Conservation (phyloP, 2,888 invertebrate species). For the Mythimna ferrago region DNA sequence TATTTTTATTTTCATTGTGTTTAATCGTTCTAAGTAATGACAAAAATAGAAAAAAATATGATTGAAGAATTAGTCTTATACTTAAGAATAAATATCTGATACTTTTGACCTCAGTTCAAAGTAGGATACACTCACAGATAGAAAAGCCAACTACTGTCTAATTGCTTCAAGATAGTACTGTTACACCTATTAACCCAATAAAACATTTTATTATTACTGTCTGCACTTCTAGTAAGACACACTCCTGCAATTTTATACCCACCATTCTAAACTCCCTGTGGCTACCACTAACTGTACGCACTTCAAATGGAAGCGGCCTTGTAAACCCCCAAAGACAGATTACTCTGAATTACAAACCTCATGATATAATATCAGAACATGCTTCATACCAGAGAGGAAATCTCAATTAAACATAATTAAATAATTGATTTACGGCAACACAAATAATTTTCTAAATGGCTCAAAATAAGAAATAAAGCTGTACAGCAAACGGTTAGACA, state of each 20-base stretch:
- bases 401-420: slow-evolving; percentile 69
- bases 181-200: neutral
- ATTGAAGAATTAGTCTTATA: too few species aligned
- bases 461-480: slow-evolving; percentile 66
- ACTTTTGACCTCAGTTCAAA: neutral
- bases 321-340: slow-evolving; percentile 48
- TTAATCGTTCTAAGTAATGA: too few species aligned
- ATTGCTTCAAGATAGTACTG: slow-evolving; percentile 1
- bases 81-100: neutral
- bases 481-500: slow-evolving; percentile 66
- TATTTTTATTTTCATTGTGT: neutral
- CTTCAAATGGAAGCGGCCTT: slow-evolving; percentile 43
- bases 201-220: slow-evolving; percentile 14
- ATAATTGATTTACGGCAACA: slow-evolving; percentile 69
- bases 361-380: slow-evolving; percentile 52
- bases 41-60: too few species aligned
- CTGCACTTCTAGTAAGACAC: neutral
- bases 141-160: neutral
- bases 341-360: slow-evolving; percentile 48
- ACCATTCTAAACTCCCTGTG: slow-evolving; percentile 6
- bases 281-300: slow-evolving; percentile 37
- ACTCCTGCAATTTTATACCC: slow-evolving; percentile 8
- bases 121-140: neutral
- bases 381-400: too few species aligned
- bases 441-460: slow-evolving; percentile 68